These are phyloP conservation scores for Megaptera novaeangliae DNA, from an alignment of 2,113 vertebrate genomes.

Conservation along the genomic window DNA sequence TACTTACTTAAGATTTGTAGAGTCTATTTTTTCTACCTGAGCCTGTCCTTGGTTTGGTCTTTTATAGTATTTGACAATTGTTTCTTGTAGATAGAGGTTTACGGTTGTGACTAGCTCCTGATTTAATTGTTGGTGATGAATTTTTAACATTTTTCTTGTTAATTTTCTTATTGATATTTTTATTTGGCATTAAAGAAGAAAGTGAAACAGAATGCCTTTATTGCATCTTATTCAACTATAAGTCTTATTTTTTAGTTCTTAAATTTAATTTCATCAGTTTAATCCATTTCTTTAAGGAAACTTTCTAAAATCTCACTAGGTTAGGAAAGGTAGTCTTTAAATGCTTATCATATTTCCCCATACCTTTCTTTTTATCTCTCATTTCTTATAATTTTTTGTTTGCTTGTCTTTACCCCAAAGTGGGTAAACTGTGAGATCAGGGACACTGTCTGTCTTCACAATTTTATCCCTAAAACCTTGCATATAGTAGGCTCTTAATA, in stretches of 20 bases:
- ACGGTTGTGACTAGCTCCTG: background rate
- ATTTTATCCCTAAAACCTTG: background rate
- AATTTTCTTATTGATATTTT: background rate
- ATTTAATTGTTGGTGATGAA: background rate
- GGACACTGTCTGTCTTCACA: background rate
- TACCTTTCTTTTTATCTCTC: background rate
- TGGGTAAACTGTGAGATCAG: background rate
- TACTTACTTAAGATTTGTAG: slow-evolving; percentile 14
- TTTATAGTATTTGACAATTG: background rate
- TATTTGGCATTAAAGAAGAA: background rate
- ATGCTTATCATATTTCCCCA: background rate
- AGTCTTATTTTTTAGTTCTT: background rate
- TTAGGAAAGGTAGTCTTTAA: background rate
- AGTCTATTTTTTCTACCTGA: background rate
- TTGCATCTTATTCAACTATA: background rate
- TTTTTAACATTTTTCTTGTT: background rate
- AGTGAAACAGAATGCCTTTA: background rate
- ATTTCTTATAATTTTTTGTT: background rate
- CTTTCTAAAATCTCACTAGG: background rate
- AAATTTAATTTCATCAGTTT: background rate
- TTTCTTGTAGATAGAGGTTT: background rate
- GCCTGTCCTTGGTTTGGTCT: background rate
- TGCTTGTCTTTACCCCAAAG: background rate
- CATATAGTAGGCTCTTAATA: background rate
- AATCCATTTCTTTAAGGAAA: background rate